Conservation (phyloP, 2,888 invertebrate genomes). For the Cosmopolites sordidus region DNA sequence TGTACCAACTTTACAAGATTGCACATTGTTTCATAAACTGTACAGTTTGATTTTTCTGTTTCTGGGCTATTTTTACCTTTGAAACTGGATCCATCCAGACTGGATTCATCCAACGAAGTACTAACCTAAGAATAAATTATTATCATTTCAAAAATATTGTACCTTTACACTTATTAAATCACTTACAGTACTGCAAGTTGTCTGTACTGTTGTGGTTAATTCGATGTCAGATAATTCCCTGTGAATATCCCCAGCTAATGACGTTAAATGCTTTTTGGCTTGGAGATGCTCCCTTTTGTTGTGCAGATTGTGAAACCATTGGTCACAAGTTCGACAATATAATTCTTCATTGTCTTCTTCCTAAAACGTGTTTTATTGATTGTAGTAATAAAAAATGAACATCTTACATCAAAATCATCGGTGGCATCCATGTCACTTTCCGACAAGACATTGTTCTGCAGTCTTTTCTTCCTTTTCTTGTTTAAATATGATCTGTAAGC, state of each 20-base stretch:
- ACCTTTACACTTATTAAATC: neutral
- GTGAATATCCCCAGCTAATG: conserved; percentile 46
- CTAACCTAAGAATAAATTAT: conserved; percentile 29
- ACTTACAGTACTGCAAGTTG: conserved; percentile 17
- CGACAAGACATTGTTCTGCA: conserved; percentile 47
- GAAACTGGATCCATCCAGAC: conserved; percentile 42
- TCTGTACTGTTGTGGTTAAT: conserved; percentile 12
- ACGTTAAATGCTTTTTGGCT: conserved; percentile 54
- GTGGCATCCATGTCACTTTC: conserved; percentile 54
- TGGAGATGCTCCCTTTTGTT: conserved; percentile 58
- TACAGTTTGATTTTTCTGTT: conserved; percentile 24
- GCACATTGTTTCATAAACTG: conserved; percentile 44
- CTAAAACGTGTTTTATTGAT: conserved; percentile 35
- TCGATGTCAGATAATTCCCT: conserved; percentile 39
- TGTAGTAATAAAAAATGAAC: too few species aligned
- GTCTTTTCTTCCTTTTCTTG: conserved; percentile 49
- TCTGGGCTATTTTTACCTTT: conserved; percentile 18
- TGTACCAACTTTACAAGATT: conserved; percentile 40
- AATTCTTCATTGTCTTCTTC: conserved; percentile 56
- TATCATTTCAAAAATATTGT: conserved; percentile 15
- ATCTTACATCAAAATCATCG: conserved; percentile 52
- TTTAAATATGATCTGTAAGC: conserved; percentile 53
- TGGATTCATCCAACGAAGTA: conserved; percentile 47
- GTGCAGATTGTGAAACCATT: conserved; percentile 56
- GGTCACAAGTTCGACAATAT: conserved; percentile 56